Conservation (phyloP, 2,888 invertebrate genomes). For the Drosophila borealis region DNA sequence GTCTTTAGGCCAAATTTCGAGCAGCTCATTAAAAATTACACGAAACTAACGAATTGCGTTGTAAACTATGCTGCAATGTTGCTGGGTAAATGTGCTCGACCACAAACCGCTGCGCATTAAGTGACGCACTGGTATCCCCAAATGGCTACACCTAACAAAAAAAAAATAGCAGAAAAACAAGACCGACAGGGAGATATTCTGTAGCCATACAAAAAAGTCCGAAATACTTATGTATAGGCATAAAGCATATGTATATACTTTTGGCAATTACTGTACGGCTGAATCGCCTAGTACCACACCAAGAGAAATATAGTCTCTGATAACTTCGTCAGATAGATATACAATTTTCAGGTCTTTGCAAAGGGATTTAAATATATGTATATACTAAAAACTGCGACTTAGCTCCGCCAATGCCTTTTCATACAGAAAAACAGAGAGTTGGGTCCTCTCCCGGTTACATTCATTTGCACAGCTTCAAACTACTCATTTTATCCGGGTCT, state of each 20-base stretch:
- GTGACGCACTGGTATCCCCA: conserved; percentile 26
- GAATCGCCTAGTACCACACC: too few relatives aligned
- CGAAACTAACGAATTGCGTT: conserved; percentile 37
- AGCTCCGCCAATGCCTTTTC: too few relatives aligned
- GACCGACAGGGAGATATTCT: background rate
- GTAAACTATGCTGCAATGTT: conserved; percentile 17
- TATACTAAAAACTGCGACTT: too few relatives aligned
- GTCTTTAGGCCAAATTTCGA: background rate
- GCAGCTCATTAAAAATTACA: conserved; percentile 6
- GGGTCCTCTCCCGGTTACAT: background rate
- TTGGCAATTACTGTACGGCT: too few relatives aligned
- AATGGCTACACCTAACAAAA: background rate
- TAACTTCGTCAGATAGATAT: too few relatives aligned
- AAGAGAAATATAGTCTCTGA: too few relatives aligned
- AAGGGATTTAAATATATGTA: too few relatives aligned
- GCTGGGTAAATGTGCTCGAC: background rate
- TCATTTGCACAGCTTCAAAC: background rate
- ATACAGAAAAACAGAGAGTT: too few relatives aligned
- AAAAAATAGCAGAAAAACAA: background rate
- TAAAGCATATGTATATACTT: too few relatives aligned
- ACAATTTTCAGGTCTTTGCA: too few relatives aligned
- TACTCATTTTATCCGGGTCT: background rate
- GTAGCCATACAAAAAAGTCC: too few relatives aligned
- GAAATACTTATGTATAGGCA: too few relatives aligned
- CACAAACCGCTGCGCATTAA: conserved; percentile 29